These are phyloP conservation scores for Pollenia angustigena DNA, from an alignment of 2,888 invertebrate genomes.

Conservation along the genomic window DNA sequence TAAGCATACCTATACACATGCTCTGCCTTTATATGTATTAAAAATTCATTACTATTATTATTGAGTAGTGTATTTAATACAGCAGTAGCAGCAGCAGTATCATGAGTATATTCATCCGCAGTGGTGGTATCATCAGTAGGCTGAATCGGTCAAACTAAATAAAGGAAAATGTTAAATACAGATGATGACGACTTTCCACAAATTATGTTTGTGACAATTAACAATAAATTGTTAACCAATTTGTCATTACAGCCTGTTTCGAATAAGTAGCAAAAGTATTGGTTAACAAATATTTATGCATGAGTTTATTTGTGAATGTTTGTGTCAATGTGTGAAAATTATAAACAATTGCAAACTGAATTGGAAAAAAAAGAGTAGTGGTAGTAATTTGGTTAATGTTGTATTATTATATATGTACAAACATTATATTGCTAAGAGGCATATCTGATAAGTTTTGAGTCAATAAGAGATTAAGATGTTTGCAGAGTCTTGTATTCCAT, in stretches of 20 bases:
- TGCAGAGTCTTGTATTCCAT: too few species aligned
- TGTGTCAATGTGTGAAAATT: neutral
- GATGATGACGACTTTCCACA: slow-evolving; percentile 73
- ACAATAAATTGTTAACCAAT: slow-evolving; percentile 74
- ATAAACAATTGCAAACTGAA: neutral
- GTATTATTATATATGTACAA: neutral
- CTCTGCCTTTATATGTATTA: slow-evolving; percentile 1
- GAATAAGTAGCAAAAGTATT: slow-evolving; percentile 72
- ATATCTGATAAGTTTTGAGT: neutral
- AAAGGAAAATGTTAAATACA: slow-evolving; percentile 68
- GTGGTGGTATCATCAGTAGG: neutral
- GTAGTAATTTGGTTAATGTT: slow-evolving; percentile 26
- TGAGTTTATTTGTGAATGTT: neutral
- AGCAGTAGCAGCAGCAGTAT: slow-evolving; percentile 7
- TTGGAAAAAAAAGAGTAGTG: neutral
- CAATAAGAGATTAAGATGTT: too few species aligned
- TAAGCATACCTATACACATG: slow-evolving; percentile 6
- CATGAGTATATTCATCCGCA: neutral
- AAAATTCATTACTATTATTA: slow-evolving; percentile 58
- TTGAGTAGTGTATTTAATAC: slow-evolving; percentile 45
- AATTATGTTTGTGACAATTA: slow-evolving; percentile 74
- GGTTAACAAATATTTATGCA: slow-evolving; percentile 60
- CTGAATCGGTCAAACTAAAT: slow-evolving; percentile 53
- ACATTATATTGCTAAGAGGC: neutral
- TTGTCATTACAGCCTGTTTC: slow-evolving; percentile 72